These are phyloP conservation scores for Triops longicaudatus DNA, from an alignment of 1,140 invertebrate species.

Conservation along the genomic window DNA sequence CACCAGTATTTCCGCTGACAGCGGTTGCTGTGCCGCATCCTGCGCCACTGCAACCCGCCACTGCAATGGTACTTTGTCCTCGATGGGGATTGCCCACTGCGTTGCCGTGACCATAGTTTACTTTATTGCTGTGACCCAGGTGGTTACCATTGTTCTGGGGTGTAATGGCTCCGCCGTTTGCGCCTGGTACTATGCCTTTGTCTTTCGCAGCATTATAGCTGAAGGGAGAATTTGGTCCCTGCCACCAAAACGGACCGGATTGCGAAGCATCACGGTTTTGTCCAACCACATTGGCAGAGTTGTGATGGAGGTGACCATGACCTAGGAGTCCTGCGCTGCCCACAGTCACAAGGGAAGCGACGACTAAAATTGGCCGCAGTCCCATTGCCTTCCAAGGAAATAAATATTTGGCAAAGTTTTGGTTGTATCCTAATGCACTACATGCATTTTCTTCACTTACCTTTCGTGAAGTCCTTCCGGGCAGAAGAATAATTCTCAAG, in stretches of 20 bases:
- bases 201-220: constrained; percentile 20
- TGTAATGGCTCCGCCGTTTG: background rate
- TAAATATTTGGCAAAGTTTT: background rate
- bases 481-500: background rate
- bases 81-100: background rate
- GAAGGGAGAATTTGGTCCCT: constrained; percentile 27
- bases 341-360: background rate
- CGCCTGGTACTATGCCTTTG: constrained; percentile 17
- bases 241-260: constrained; percentile 27
- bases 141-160: background rate
- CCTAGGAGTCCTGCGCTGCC: background rate
- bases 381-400: background rate
- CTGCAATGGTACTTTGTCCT: background rate
- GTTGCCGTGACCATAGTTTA: background rate
- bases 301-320: background rate
- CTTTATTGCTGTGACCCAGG: background rate
- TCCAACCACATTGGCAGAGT: background rate
- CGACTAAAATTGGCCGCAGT: background rate
- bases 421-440: background rate
- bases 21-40: background rate
- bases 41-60: constrained; percentile 23
- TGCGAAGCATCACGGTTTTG: background rate
- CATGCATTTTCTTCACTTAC: background rate
- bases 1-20: background rate
- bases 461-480: background rate